Evolutionary conservation across 2,113 vertebrate genomes (phyloP), one percentile per base, ranked within the genome.

Genomic region (Anoura caudifer): DNA sequence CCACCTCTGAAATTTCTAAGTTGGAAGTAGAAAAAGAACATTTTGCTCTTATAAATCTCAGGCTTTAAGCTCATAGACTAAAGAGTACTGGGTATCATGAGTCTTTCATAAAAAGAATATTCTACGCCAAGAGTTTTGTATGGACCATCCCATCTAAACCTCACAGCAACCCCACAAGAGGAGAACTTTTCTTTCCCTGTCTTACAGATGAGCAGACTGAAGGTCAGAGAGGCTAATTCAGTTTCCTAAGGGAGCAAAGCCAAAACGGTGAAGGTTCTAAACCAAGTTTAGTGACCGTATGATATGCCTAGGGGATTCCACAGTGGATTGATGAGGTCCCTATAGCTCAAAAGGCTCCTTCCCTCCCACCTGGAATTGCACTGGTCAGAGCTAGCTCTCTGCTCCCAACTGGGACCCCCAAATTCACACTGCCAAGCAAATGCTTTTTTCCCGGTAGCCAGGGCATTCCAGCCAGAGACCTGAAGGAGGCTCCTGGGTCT

Each of bases 301-400:
- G 1, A 13, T 19, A 31, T 50, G 69, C 28, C 19, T 1, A 3
- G 43, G n/a, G 76, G 24, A 24, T 38, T 11, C 70, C 7, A 0
- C 2, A 3, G 3, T 4, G 36, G 43, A 20, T 15, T 1, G n/a
- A 14, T 0, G 19, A 52, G 43, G 24, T 33, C 16, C 26, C 43
- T 67, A 50, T 59, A 8, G 56, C 75, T 67, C 17, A 0, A 45
- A 10, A 43, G 22, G 16, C 5, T n/a, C 7, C 45, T 14, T 61
- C 50, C 45, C 14, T 50, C 41, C 59, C 50, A 19, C 1, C n/a
- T 7, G 12, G 77, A 59, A 36, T 36, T 0, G 20, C 70, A 11
- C 9, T 59, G 81, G 33, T 10, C 95, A 61, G 75, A 61, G n/a
- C 41, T 14, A 5, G 16, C n/a, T 13, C 31, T 38, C 75, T 28